phyloP scores from a whole-genome alignment of 2,888 invertebrate genomes.

The Drosophila tripunctata region DNA sequence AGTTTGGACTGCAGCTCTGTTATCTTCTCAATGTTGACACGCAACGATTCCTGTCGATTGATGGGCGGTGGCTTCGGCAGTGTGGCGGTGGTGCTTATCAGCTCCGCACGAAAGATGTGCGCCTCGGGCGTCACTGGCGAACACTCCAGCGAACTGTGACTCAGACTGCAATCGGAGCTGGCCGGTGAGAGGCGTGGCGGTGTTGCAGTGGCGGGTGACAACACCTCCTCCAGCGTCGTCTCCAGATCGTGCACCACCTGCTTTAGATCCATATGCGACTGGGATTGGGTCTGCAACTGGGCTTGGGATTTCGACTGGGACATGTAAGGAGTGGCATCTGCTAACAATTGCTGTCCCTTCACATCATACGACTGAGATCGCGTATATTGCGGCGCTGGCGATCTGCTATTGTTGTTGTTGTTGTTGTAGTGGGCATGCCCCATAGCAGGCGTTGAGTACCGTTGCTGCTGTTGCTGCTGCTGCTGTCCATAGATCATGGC shows the following conservation, averaged over 20 bases:
- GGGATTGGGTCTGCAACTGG: too few species aligned
- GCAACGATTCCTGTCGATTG: slow-evolving; percentile 82
- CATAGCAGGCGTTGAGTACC: slow-evolving; percentile 80
- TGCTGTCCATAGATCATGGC: slow-evolving; percentile 65
- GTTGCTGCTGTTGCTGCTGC: slow-evolving; percentile 57
- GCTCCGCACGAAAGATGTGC: slow-evolving; percentile 82
- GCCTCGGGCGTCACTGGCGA: slow-evolving; percentile 62
- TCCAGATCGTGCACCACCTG: slow-evolving; percentile 82
- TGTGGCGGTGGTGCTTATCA: slow-evolving; percentile 81
- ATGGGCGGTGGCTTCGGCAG: slow-evolving; percentile 63
- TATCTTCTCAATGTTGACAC: slow-evolving; percentile 84
- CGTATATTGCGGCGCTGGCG: slow-evolving; percentile 67
- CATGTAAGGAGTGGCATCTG: too few species aligned
- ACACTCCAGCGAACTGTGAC: slow-evolving; percentile 69
- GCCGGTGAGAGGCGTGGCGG: slow-evolving; percentile 81
- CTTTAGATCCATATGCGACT: slow-evolving; percentile 84
- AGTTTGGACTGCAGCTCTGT: slow-evolving; percentile 84
- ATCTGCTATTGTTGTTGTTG: too few species aligned
- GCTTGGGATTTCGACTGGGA: too few species aligned
- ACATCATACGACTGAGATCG: slow-evolving; percentile 83
- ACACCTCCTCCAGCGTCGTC: slow-evolving; percentile 80
- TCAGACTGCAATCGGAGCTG: slow-evolving; percentile 83
- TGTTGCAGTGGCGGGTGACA: slow-evolving; percentile 31
- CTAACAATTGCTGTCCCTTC: slow-evolving; percentile 63
- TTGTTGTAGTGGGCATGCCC: slow-evolving; percentile 61